These are phyloP conservation scores for Butorides virescens DNA, from an alignment of 2,113 vertebrate genomes.

Conservation along the genomic window DNA sequence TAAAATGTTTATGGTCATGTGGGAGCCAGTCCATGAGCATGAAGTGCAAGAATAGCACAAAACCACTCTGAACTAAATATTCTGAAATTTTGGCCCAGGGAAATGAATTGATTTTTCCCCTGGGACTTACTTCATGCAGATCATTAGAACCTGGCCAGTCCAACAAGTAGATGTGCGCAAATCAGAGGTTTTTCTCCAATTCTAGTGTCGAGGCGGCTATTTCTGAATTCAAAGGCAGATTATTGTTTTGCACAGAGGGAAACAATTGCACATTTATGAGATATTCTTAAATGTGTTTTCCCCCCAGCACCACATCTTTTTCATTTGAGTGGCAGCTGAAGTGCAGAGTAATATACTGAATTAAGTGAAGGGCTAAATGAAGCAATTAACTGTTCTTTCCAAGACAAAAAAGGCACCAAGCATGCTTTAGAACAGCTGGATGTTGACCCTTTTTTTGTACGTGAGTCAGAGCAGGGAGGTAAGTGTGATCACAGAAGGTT, in stretches of 20 bases:
- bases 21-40: background rate
- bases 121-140: background rate
- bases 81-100: background rate
- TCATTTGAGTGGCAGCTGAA: conserved; percentile 60
- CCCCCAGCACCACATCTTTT: background rate
- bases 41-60: background rate
- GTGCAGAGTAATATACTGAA: conserved; percentile 41
- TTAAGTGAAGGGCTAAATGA: conserved; percentile 63
- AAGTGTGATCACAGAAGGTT: background rate
- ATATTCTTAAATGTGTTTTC: conserved; percentile 14
- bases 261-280: conserved; percentile 2
- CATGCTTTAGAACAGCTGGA: conserved; percentile 2
- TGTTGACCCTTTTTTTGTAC: background rate
- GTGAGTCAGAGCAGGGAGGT: background rate
- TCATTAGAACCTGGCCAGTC: background rate
- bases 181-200: background rate
- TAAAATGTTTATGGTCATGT: background rate
- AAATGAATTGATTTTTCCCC: background rate
- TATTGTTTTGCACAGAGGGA: background rate
- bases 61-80: background rate
- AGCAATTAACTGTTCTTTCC: conserved; percentile 51
- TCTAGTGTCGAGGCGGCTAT: background rate
- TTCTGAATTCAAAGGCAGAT: background rate
- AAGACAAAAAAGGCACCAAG: background rate
- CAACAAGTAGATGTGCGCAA: background rate